Percentiles rank a stretch among this genome's conserved stretches.
These are phyloP conservation scores for Aphaenogaster ashmeadi DNA, from an alignment of 1,140 invertebrate genomes.

Conservation along the genomic window DNA sequence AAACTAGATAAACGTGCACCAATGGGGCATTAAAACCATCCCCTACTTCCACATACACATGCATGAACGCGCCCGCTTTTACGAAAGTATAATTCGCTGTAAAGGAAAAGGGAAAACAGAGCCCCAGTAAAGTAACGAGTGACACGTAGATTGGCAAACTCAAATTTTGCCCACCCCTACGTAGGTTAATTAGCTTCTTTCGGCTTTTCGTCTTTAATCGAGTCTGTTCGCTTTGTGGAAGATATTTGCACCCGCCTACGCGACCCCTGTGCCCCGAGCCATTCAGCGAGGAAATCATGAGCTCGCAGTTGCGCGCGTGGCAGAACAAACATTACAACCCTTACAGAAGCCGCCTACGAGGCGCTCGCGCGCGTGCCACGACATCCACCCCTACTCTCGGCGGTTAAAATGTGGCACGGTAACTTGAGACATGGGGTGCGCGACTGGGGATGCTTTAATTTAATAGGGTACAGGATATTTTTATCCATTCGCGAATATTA, in stretches of 20 bases:
- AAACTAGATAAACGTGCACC: conserved; percentile 16
- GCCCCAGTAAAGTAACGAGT: too few species aligned
- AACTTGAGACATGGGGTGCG: conserved; percentile 11
- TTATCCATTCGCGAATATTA: conserved; percentile 14
- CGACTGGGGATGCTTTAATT: conserved; percentile 16
- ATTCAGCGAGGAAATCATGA: conserved; percentile 42
- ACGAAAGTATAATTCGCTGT: background rate
- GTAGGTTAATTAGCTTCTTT: background rate
- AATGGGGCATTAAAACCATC: background rate
- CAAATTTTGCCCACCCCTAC: background rate
- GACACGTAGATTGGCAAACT: background rate
- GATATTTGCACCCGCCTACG: conserved; percentile 17
- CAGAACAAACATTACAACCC: conserved; percentile 39
- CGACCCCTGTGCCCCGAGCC: too few species aligned
- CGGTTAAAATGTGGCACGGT: conserved; percentile 13
- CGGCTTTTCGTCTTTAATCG: background rate
- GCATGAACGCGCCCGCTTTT: background rate
- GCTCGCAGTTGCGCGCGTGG: conserved; percentile 19
- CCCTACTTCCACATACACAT: background rate
- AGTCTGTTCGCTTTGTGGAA: conserved; percentile 3
- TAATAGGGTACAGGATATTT: conserved; percentile 39
- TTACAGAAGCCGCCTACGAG: conserved; percentile 19
- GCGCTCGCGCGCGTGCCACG: background rate
- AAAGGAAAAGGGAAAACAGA: background rate
- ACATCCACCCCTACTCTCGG: background rate